Base-by-base conservation (phyloP, 2,797 vertebrate species). In the Gymnodraco acuticeps region DNA sequence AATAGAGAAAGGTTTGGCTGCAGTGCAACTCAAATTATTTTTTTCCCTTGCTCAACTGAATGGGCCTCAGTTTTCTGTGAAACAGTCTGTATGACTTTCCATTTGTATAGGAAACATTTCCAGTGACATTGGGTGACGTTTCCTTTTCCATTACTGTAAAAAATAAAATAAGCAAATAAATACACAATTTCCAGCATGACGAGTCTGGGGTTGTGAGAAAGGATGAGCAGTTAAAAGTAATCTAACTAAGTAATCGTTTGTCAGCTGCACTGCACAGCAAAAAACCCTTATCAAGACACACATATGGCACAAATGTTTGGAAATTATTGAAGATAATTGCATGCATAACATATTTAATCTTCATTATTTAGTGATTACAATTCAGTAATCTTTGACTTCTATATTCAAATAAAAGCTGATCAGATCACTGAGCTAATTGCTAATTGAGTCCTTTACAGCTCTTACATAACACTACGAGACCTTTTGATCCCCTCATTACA, bases 131-230 rank as follows among this genome's bases (percentile, higher is more conserved):
- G 76, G 75, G 69, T 54, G 69, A 81, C 65, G 64, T 73, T 83
- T 74, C 56, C 90, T 86, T 93, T 93, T 93, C 89, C 88, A 89
- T 86, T 88, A 73, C 78, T 68, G 50, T 74, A 23, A 81, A 81
- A 82, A 86, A 81, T 70, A 84, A 91, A 90, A 92, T 71, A 89
- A 92, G 75, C 75, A 88, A 89, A 92, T 86, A 94, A 92, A 93
- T 86, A 89, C 77, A 89, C 68, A 75, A 73, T 59, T 80, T 93
- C 75, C 87, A 88, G 65, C 67, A 88, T 88, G 85, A 66, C 75
- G 73, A 77, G 47, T 78, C 52, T 56, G 77, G 69, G 87, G 84
- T 81, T 89, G 88, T 93, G 91, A 93, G 89, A 93, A 92, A 88
- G 65, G 65, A 79, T 65, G 60, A 78, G 72, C 54, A 63, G 60